These are phyloP conservation scores for Andrena praecox DNA, from an alignment of 2,888 invertebrate species.

Conservation along the genomic window DNA sequence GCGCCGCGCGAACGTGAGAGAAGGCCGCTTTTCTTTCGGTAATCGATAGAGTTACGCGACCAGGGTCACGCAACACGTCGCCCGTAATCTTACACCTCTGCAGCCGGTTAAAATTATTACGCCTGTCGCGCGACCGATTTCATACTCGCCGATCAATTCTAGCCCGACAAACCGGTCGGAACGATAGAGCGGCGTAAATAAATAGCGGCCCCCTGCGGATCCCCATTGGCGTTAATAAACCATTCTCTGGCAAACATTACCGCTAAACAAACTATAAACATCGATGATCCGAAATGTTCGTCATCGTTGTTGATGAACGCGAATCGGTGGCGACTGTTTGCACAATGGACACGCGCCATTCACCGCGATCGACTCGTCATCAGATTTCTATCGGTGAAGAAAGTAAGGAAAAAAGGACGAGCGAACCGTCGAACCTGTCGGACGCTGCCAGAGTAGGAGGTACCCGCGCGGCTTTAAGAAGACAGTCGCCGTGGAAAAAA, in stretches of 20 bases:
- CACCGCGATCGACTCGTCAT: slow-evolving; percentile 3
- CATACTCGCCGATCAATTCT: slow-evolving; percentile 42
- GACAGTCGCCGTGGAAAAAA: neutral
- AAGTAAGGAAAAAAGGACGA: neutral
- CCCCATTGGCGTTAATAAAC: slow-evolving; percentile 51
- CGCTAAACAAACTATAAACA: slow-evolving; percentile 57
- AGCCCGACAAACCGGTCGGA: slow-evolving; percentile 29
- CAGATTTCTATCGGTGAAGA: neutral
- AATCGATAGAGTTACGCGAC: slow-evolving; percentile 31
- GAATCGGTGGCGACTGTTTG: slow-evolving; percentile 36
- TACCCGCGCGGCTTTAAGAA: neutral
- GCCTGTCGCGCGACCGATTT: slow-evolving; percentile 35
- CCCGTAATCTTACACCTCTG: slow-evolving; percentile 34
- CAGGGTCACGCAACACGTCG: slow-evolving; percentile 13
- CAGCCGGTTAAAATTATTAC: slow-evolving; percentile 43
- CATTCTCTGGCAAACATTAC: slow-evolving; percentile 41
- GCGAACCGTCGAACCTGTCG: neutral
- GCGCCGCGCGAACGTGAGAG: slow-evolving; percentile 3
- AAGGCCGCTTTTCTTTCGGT: slow-evolving; percentile 18
- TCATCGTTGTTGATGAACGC: slow-evolving; percentile 48
- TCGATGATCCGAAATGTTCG: slow-evolving; percentile 54
- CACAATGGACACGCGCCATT: slow-evolving; percentile 4
- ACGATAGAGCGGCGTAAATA: slow-evolving; percentile 55
- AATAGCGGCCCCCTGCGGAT: slow-evolving; percentile 34
- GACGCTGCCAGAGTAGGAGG: neutral